phyloP scores from a whole-genome alignment of 2,888 invertebrate species.

The Macrosoma leucophasiata region DNA sequence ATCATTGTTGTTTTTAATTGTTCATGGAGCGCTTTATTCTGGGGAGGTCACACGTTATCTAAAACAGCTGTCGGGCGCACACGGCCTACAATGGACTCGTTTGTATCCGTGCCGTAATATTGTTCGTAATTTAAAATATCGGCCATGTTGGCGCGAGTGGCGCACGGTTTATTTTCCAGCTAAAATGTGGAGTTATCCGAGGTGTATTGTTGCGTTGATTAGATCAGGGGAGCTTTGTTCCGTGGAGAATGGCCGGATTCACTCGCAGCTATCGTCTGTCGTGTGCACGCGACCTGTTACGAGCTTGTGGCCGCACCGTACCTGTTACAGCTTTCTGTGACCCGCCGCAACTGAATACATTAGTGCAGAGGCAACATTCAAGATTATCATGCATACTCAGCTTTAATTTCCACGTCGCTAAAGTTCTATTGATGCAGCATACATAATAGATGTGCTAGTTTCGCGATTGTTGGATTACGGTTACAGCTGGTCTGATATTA shows the following conservation, averaged over 20 bases:
- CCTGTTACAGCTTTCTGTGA: constrained; percentile 30
- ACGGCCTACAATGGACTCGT: constrained; percentile 62
- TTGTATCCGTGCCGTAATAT: constrained; percentile 63
- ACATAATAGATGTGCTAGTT: too few relatives aligned
- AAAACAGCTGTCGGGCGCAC: constrained; percentile 67
- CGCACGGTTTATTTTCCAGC: constrained; percentile 54
- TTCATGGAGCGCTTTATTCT: constrained; percentile 53
- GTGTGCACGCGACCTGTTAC: constrained; percentile 46
- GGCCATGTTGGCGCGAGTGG: constrained; percentile 46
- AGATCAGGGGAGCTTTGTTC: constrained; percentile 68
- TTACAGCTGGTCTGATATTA: too few relatives aligned
- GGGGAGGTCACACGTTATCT: constrained; percentile 68
- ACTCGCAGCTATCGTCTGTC: constrained; percentile 47
- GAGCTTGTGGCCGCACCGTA: constrained; percentile 37
- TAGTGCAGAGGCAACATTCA: constrained; percentile 28
- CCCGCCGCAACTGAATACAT: constrained; percentile 34
- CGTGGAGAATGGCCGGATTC: constrained; percentile 49
- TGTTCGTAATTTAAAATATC: constrained; percentile 71
- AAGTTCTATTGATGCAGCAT: too few relatives aligned
- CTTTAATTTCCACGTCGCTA: too few relatives aligned
- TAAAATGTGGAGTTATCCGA: constrained; percentile 57
- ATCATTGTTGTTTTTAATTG: constrained; percentile 51
- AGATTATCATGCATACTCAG: too few relatives aligned
- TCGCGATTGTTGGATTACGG: too few relatives aligned
- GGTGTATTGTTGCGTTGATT: constrained; percentile 71